Percentiles rank a stretch among this genome's conserved stretches.
These are phyloP conservation scores for Hymenochirus boettgeri DNA, from an alignment of 2,113 vertebrate species.

Conservation along the genomic window DNA sequence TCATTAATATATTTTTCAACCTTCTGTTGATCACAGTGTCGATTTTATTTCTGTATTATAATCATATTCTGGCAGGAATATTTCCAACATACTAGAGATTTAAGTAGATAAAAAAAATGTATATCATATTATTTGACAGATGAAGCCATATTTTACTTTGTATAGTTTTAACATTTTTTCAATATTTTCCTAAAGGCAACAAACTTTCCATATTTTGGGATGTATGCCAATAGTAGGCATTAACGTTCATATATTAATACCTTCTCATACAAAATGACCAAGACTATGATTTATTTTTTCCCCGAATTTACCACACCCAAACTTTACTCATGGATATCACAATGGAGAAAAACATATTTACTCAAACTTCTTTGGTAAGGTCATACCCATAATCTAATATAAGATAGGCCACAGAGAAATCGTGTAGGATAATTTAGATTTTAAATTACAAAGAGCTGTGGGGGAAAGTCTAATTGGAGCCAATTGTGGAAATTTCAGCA, in stretches of 20 bases:
- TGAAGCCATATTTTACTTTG: no score
- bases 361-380: conserved; percentile 18
- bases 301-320: conserved; percentile 14
- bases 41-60: no score
- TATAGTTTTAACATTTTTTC: no score
- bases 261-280: conserved; percentile 14
- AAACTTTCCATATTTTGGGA: conserved; percentile 2
- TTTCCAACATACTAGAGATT: no score
- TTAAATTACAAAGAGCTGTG: conserved; percentile 12
- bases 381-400: conserved; percentile 28
- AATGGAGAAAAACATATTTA: conserved; percentile 25
- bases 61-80: no score
- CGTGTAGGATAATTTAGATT: conserved; percentile 14
- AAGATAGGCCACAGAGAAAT: conserved; percentile 22
- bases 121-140: no score
- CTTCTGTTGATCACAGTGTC: no score
- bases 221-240: conserved; percentile 11
- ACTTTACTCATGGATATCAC: conserved; percentile 7
- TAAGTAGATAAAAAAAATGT: no score
- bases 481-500: conserved; percentile 23
- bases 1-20: no score
- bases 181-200: no score
- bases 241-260: conserved; percentile 16
- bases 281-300: conserved; percentile 14
- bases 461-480: conserved; percentile 1